Conservation (phyloP, 2,113 vertebrate genomes). For the Cynocephalus volans region DNA sequence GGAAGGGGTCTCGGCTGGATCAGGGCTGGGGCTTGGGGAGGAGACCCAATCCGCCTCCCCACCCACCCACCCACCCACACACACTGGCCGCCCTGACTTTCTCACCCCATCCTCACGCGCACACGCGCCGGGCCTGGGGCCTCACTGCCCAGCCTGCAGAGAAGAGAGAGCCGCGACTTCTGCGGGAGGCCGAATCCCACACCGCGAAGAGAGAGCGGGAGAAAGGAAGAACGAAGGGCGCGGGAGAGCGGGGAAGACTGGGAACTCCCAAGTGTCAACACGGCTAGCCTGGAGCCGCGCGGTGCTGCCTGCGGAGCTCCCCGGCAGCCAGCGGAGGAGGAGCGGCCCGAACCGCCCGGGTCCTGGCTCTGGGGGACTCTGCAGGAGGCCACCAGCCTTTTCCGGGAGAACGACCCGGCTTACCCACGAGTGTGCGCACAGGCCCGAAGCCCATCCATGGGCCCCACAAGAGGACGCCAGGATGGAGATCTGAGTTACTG, state of each 20-base stretch:
- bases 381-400: neutral
- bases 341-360: neutral
- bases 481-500: neutral
- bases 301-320: accelerated
- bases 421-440: accelerated
- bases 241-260: neutral
- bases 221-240: neutral
- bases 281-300: neutral
- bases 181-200: accelerated
- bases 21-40: accelerated
- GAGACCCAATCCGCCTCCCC: neutral
- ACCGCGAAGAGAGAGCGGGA: accelerated
- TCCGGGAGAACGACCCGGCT: neutral
- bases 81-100: accelerated
- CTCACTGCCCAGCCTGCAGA: neutral
- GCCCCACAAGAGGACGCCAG: neutral
- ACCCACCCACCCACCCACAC: accelerated
- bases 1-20: neutral
- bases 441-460: neutral
- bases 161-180: neutral
- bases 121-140: accelerated
- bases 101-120: accelerated
- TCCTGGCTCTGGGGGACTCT: accelerated
- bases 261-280: neutral
- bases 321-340: neutral